These are phyloP conservation scores for Philereme vetulata DNA, from an alignment of 2,888 invertebrate species.

Conservation along the genomic window DNA sequence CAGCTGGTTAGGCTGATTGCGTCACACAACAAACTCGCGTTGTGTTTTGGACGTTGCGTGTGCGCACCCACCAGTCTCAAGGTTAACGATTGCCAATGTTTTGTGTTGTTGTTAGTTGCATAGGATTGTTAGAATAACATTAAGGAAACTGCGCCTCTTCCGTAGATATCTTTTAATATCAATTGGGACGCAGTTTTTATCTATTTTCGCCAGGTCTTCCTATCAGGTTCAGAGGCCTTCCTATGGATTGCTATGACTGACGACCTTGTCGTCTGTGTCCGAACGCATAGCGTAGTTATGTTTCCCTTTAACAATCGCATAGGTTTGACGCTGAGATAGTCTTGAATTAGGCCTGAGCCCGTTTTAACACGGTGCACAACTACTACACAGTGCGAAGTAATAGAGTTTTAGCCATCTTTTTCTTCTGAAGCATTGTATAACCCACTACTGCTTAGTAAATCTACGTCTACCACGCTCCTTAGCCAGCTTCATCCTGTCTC, in stretches of 20 bases:
- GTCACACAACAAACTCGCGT: slow-evolving; percentile 21
- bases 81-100: slow-evolving; percentile 11
- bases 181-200: too few species aligned
- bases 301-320: neutral
- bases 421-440: too few species aligned
- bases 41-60: slow-evolving; percentile 16
- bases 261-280: too few species aligned
- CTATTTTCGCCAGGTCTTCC: too few species aligned
- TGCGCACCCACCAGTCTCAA: slow-evolving; percentile 22
- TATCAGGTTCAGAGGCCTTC: too few species aligned
- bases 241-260: too few species aligned
- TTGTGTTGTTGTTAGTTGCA: neutral
- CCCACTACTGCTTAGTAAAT: too few species aligned
- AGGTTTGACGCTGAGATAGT: neutral
- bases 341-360: neutral
- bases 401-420: too few species aligned
- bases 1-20: slow-evolving; percentile 34
- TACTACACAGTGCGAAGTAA: too few species aligned
- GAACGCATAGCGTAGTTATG: neutral
- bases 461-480: too few species aligned
- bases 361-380: neutral
- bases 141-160: neutral
- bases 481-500: too few species aligned
- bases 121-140: neutral
- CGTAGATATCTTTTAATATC: too few species aligned